Evolutionary conservation across 2,797 vertebrate genomes (phyloP), one percentile per base, ranked within the genome.

Genomic region (Psittacula echo): DNA sequence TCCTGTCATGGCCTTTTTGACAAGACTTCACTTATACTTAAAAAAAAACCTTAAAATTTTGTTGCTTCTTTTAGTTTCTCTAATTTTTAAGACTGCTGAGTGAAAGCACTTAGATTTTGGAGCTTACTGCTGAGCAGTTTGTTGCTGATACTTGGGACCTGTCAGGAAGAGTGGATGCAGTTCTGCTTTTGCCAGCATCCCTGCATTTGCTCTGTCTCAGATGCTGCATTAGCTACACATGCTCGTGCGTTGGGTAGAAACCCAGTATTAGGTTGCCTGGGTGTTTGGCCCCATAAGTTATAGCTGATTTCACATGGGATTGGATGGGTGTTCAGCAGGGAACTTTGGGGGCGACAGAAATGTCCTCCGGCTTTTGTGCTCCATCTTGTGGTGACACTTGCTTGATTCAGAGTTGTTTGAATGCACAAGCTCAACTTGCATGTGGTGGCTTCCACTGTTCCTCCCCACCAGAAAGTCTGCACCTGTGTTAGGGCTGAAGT

Each of bases 321-420:
- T 8, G 45, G 54, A 12, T 51, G 68, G 32, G 15, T 34, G 41
- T 68, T 50, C 34, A 60, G 70, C 50, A n/a, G 45, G 56, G 39
- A 91, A 51, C 48, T 74, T 14, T 1, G 3, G 19, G 73, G 79
- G 10, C 13, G 24, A 5, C 67, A 64, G 77, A 30, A 66, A 41
- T 30, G 64, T 76, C 71, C 67, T 71, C 78, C 77, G 88, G 85
- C 81, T 96, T 91, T 62, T 91, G 90, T 97, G 86, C 95, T 90
- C 96, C 93, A 87, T 93, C 95, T 94, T 94, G 95, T 95, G 96
- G 94, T 0, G 7, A 34, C 1, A 1, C 10, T 18, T 34, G n/a
- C 66, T 90, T 11, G 1, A 27, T 60, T 62, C 11, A 20, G 42
- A n/a, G 29, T 5, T 47, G 27, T 23, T 5, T 4, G 3, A 13